Evolutionary conservation across 2,113 vertebrate genomes (phyloP), one percentile per base, ranked within the genome.

Genomic region (Elaphurus davidianus): DNA sequence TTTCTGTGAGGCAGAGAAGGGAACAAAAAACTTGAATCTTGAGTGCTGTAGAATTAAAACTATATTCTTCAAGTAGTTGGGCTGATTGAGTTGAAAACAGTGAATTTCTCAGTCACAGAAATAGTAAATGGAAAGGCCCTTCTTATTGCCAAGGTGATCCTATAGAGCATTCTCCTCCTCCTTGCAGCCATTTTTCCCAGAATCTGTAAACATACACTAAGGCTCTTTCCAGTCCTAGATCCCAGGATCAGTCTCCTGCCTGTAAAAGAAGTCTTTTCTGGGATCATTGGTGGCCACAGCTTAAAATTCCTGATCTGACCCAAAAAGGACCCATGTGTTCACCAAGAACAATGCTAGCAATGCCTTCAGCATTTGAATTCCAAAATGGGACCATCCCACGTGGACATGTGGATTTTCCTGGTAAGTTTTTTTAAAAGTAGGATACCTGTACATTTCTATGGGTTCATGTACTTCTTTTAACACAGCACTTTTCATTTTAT

Each of bases 81-180:
- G 60, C 36, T 62, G 64, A 79, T 81, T 8, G 54, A 47, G 7
- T n/a, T 78, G 81, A 45, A 87, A 86, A 36, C 19, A 11, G n/a
- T 36, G 59, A 76, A 36, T 52, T 67, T 50, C 40, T 52, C 47
- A 19, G 28, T 54, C 23, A 5, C 23, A 64, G 85, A 71, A 33
- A 30, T 3, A 23, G 45, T 6, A 7, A 23, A 55, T 2, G 33
- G 25, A 7, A 36, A 3, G 19, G 10, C 1, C 11, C 0, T 0
- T 33, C 23, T 21, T 76, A 76, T 15, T 14, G 40, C 12, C 71
- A 76, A 43, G 8, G 36, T 23, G 47, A n/a, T 1, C 12, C 28
- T 28, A 2, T 10, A 7, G 5, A 27, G 0, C 11, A 6, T 23
- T 52, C 64, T 30, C 43, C 14, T 28, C 28, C 17, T 45, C 33